These are phyloP conservation scores for Aphelenchoides fujianensis DNA, from an alignment of 1,140 invertebrate genomes.

Conservation along the genomic window DNA sequence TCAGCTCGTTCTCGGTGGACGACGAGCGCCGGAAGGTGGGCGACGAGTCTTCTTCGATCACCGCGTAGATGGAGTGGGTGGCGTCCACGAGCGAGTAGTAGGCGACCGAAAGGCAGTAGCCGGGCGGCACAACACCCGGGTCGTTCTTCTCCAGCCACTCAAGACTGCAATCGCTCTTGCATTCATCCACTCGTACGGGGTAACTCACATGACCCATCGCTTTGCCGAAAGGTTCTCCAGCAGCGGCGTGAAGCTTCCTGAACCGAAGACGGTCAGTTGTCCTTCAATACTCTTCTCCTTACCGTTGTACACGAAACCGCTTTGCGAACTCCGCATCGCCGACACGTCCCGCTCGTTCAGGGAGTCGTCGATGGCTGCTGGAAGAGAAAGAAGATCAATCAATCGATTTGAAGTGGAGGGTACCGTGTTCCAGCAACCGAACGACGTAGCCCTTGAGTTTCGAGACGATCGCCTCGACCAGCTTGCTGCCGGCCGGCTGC, in stretches of 20 bases:
- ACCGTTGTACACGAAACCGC: slow-evolving; percentile 28
- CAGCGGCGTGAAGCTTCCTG: slow-evolving; percentile 44
- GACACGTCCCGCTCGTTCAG: slow-evolving; percentile 24
- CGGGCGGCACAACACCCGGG: slow-evolving; percentile 84
- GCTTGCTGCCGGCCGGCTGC: slow-evolving; percentile 82
- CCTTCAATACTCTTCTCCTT: too few relatives aligned
- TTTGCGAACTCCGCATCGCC: neutral
- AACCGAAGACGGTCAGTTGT: neutral
- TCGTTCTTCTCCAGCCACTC: slow-evolving; percentile 92
- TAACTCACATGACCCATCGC: slow-evolving; percentile 40
- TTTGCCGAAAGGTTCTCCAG: slow-evolving; percentile 48
- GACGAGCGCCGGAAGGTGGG: slow-evolving; percentile 10
- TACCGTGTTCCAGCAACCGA: slow-evolving; percentile 39
- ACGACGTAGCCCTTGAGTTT: slow-evolving; percentile 40
- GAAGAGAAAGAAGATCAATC: slow-evolving; percentile 1
- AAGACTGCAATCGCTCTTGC: slow-evolving; percentile 69
- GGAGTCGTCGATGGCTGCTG: slow-evolving; percentile 17
- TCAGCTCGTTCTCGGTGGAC: slow-evolving; percentile 58
- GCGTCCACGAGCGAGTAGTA: slow-evolving; percentile 86
- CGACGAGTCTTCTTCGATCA: slow-evolving; percentile 38
- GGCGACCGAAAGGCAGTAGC: slow-evolving; percentile 89
- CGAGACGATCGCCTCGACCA: slow-evolving; percentile 67
- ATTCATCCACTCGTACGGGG: neutral
- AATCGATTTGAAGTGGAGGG: slow-evolving; percentile 25
- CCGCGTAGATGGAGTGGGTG: slow-evolving; percentile 61